A percentile compares a stretch with the other conserved stretches of the same genome.
phyloP scores from a whole-genome alignment of 1,140 invertebrate species.

The Brachionus angularis region DNA sequence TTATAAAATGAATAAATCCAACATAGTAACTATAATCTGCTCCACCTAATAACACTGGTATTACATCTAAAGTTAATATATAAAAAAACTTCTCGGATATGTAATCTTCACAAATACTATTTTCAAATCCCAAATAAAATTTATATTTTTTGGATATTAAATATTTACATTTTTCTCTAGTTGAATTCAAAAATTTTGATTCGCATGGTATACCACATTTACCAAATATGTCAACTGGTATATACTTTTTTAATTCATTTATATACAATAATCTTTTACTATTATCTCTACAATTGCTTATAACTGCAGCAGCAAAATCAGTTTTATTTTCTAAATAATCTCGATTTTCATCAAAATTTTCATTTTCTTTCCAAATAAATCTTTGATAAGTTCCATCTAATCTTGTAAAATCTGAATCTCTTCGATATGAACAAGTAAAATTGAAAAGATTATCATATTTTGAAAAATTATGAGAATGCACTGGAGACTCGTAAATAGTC shows the following conservation, averaged over 20 bases:
- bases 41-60: conserved; percentile 44
- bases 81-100: conserved; percentile 46
- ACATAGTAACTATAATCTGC: conserved; percentile 26
- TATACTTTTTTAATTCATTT: conserved; percentile 8
- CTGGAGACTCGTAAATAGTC: conserved; percentile 8
- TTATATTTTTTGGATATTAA: not conserved
- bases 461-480: not conserved
- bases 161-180: not conserved
- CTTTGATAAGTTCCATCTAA: conserved; percentile 2
- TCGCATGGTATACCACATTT: conserved; percentile 12
- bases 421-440: conserved; percentile 20
- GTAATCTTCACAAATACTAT: conserved; percentile 45
- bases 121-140: conserved; percentile 46
- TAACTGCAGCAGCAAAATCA: not conserved
- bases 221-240: not conserved
- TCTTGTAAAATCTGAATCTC: not conserved
- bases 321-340: not conserved
- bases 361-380: not conserved
- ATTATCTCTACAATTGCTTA: not conserved
- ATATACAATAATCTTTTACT: not conserved
- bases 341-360: not conserved
- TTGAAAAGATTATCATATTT: conserved; percentile 4
- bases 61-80: conserved; percentile 8
- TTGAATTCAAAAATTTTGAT: not conserved
- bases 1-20: not conserved